These are phyloP conservation scores for Drosophila orena DNA, from an alignment of 1,140 invertebrate species.

Conservation along the genomic window DNA sequence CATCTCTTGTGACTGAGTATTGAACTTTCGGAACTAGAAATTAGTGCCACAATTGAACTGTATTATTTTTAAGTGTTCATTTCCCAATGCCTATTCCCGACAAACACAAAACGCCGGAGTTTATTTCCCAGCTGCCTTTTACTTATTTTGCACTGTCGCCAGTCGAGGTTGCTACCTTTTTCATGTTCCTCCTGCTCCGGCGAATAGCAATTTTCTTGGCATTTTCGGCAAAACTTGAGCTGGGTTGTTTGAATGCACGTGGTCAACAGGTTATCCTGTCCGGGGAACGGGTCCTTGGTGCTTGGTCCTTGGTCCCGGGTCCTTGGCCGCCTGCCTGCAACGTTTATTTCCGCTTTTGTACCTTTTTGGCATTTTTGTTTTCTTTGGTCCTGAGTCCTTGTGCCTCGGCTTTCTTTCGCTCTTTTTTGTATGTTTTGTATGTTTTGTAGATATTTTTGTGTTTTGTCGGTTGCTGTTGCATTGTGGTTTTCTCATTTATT, in stretches of 20 bases:
- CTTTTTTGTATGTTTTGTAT: background rate
- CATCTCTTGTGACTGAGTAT: background rate
- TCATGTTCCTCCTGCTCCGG: conserved; percentile 42
- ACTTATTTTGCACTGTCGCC: conserved; percentile 66
- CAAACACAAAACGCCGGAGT: conserved; percentile 70
- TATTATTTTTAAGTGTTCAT: conserved; percentile 1
- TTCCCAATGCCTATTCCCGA: conserved; percentile 41
- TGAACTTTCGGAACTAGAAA: background rate
- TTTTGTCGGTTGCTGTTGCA: conserved; percentile 55
- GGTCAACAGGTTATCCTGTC: conserved; percentile 82
- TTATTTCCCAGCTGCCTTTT: conserved; percentile 77
- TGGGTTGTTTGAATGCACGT: conserved; percentile 68
- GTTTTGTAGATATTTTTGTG: conserved; percentile 34
- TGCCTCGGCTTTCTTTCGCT: conserved; percentile 31
- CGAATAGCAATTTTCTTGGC: conserved; percentile 82
- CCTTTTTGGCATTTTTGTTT: conserved; percentile 81
- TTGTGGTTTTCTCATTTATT: conserved; percentile 82
- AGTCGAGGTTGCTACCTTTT: conserved; percentile 70
- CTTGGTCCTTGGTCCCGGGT: conserved; percentile 11
- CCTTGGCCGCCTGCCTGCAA: conserved; percentile 61
- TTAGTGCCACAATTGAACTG: too few species aligned
- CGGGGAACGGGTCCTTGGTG: conserved; percentile 40
- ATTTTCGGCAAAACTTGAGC: conserved; percentile 76
- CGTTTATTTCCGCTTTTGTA: conserved; percentile 82
- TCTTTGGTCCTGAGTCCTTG: conserved; percentile 32